Percentiles rank a stretch among this genome's conserved stretches.
Conservation (phyloP, 2,888 invertebrate genomes). For the Acanthosepion esculentum region DNA sequence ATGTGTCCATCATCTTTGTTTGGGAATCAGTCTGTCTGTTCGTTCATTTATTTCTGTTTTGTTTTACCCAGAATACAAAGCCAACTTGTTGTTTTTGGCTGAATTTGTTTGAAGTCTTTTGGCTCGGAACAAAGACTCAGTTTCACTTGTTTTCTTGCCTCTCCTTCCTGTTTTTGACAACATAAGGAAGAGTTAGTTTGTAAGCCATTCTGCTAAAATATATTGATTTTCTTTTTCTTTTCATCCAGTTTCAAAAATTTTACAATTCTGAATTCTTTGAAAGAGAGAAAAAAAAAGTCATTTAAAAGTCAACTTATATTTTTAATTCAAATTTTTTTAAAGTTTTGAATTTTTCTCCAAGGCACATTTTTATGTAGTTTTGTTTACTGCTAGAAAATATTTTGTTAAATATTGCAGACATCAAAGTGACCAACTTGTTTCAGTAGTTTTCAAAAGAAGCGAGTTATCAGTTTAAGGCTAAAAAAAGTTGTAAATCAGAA, state of each 20-base stretch:
- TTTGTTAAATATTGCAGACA: neutral
- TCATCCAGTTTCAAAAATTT: neutral
- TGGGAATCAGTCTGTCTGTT: neutral
- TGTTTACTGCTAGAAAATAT: neutral
- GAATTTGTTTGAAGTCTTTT: neutral
- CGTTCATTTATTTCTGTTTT: neutral
- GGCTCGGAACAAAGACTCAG: neutral
- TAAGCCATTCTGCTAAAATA: neutral
- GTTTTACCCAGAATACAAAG: neutral
- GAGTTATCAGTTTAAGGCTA: too few species aligned
- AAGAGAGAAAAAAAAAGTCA: neutral
- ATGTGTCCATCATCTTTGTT: neutral
- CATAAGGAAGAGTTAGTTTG: neutral
- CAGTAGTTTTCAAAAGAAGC: neutral
- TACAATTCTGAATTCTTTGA: neutral
- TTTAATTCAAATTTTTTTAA: too few species aligned
- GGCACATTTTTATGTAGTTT: neutral
- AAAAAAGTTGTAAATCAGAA: too few species aligned
- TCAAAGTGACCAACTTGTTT: neutral
- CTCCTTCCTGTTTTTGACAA: neutral
- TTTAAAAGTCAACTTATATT: too few species aligned
- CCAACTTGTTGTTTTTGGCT: neutral
- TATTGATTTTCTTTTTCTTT: neutral
- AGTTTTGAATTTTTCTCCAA: too few species aligned
- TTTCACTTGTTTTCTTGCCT: neutral